Evolutionary conservation across 2,797 vertebrate genomes (phyloP).

Genomic region (Cuculus canorus): DNA sequence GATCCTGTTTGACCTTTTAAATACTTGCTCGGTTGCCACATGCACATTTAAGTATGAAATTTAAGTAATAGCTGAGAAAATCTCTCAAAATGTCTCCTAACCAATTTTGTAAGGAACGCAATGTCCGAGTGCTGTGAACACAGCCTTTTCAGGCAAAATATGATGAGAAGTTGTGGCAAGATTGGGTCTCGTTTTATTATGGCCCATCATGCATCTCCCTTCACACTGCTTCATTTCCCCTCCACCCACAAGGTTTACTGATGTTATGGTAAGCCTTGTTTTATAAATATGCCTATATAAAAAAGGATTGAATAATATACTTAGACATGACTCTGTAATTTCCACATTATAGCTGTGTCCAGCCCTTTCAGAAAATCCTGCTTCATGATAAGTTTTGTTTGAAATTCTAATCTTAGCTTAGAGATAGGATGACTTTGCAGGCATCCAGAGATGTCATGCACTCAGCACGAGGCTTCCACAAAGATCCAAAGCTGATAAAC

Average conservation of each 20-base stretch:
- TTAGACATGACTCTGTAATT: slow-evolving; percentile 35
- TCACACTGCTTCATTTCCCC: not conserved
- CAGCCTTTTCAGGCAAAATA: slow-evolving; percentile 51
- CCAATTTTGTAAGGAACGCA: not conserved
- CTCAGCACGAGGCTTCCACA: slow-evolving; percentile 7
- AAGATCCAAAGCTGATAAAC: slow-evolving; percentile 46
- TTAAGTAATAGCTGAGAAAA: slow-evolving; percentile 52
- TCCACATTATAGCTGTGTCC: slow-evolving; percentile 17
- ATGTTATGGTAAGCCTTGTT: slow-evolving; percentile 7
- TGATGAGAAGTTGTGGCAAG: not conserved
- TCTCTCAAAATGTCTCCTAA: slow-evolving; percentile 4
- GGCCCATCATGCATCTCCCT: not conserved
- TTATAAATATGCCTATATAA: slow-evolving; percentile 21
- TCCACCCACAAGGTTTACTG: not conserved
- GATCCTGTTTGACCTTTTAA: slow-evolving; percentile 36
- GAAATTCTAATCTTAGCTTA: slow-evolving; percentile 62
- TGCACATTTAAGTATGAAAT: not conserved
- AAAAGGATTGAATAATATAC: slow-evolving; percentile 1
- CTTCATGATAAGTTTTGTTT: slow-evolving; percentile 48
- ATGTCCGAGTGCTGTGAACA: slow-evolving; percentile 26
- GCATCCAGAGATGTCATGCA: slow-evolving; percentile 27
- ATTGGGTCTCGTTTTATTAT: not conserved
- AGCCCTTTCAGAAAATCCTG: slow-evolving; percentile 43
- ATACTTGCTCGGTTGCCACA: slow-evolving; percentile 45
- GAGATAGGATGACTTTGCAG: slow-evolving; percentile 51